Evolutionary conservation across 1,140 invertebrate genomes (phyloP).

Genomic region (Bemisia tabaci): DNA sequence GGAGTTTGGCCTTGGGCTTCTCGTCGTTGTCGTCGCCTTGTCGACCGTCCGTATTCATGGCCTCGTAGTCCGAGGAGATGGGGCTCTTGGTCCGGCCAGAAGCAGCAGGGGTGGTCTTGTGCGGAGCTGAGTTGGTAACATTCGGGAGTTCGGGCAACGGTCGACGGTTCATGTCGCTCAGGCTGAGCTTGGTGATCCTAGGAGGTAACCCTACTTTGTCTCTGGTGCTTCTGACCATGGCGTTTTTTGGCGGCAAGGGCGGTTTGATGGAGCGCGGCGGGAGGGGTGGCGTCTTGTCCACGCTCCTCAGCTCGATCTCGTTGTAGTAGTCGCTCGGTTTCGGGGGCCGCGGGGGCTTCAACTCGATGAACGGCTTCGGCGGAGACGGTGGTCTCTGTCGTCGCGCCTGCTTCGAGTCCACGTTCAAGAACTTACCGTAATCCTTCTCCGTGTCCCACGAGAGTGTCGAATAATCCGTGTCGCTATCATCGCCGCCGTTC

Average conservation of each 20-base stretch:
- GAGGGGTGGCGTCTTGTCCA: constrained; percentile 21
- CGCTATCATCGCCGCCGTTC: constrained; percentile 8
- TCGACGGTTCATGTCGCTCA: constrained; percentile 21
- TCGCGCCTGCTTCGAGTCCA: constrained; percentile 37
- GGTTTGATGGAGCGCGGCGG: constrained; percentile 26
- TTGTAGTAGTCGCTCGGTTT: constrained; percentile 29
- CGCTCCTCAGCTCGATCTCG: constrained; percentile 20
- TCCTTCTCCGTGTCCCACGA: constrained; percentile 18
- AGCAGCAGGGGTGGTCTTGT: constrained; percentile 23
- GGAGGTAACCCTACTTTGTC: constrained; percentile 14
- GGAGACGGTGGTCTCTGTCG: constrained; percentile 20
- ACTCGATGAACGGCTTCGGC: constrained; percentile 29
- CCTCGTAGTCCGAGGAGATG: constrained; percentile 33
- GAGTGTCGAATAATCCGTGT: constrained; percentile 7
- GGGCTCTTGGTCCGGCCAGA: constrained; percentile 31
- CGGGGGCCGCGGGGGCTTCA: constrained; percentile 34
- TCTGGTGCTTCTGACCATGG: constrained; percentile 27
- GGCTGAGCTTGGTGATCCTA: not conserved
- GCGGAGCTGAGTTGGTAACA: not conserved
- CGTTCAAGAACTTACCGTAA: constrained; percentile 33
- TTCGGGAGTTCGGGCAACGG: constrained; percentile 17
- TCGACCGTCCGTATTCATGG: constrained; percentile 1
- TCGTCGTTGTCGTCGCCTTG: not conserved
- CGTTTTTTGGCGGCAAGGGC: constrained; percentile 26
- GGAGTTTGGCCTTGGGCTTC: not conserved